Base-by-base conservation (phyloP, 2,113 vertebrate species). In the Laticauda colubrina region DNA sequence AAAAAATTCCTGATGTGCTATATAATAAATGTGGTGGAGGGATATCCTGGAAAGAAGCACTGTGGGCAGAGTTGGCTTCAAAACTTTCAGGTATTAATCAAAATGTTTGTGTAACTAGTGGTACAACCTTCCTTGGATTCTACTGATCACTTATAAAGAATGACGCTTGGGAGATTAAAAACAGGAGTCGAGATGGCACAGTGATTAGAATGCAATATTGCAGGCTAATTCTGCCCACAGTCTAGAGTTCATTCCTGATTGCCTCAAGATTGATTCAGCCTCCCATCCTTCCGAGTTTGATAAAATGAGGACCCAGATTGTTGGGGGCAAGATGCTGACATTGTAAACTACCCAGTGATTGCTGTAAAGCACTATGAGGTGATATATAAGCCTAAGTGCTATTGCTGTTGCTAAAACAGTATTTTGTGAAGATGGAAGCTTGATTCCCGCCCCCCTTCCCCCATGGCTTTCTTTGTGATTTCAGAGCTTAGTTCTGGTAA, bases 401-500 rank as follows among this genome's bases (percentile, higher is more conserved):
- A 18, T 18, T 69, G 64, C 64, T 24, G 23, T 57, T 57, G 21
- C 56, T 69, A 69, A 69, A 69, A 29, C 2, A 43, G 34, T 8
- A 81, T 81, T 43, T 81, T 81, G 18, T 81, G 34, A 34, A 39
- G 75, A 81, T 81, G 18, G 75, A 10, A 43, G 34, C 75, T 81
- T 81, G 18, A 8, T 81, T 81, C 21, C 1, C 0, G 26, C 14
- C 2, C 0, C 18, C 34, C 75, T 43, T 43, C 18, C 34, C 75
- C 34, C 75, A 0, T 51, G 23, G 59, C 85, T 92, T 90, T 89
- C 89, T 86, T 95, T 94, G 87, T 18, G 3, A 64, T 88, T 93
- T 61, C 64, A 4, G 89, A 0, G 2, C 93, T 91, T 29, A 91
- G 95, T 94, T 18, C 26, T 53, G 21, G 10, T 23, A 95, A 95